These are phyloP conservation scores for Indicator maculatus DNA, from an alignment of 2,113 vertebrate species.

Conservation along the genomic window DNA sequence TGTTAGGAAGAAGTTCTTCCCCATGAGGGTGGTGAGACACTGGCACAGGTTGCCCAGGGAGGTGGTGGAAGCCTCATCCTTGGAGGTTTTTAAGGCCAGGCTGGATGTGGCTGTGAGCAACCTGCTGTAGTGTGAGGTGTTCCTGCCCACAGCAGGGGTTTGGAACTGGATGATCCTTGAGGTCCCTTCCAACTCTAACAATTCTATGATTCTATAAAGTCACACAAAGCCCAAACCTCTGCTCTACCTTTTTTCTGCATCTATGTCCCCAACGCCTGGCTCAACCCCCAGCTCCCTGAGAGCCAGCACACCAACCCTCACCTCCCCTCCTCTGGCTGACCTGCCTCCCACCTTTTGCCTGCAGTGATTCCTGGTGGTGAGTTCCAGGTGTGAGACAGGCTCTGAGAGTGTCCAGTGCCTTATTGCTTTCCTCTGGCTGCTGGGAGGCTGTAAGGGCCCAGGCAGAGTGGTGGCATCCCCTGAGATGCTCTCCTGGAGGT, in stretches of 20 bases:
- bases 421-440: neutral
- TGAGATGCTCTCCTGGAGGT: neutral
- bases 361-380: neutral
- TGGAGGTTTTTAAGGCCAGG: too few relatives aligned
- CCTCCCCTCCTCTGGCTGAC: neutral
- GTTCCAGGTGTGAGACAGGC: neutral
- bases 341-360: neutral
- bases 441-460: neutral
- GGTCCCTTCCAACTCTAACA: too few relatives aligned
- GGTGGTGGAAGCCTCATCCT: too few relatives aligned
- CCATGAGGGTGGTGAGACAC: too few relatives aligned
- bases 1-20: too few relatives aligned
- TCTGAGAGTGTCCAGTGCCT: neutral
- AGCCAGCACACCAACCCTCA: neutral
- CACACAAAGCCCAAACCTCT: neutral
- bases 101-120: too few relatives aligned
- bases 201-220: too few relatives aligned
- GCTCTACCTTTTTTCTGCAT: neutral
- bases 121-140: too few relatives aligned
- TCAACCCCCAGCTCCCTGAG: neutral
- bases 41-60: too few relatives aligned
- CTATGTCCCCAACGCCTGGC: fast-evolving
- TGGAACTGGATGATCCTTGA: too few relatives aligned
- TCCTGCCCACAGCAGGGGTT: too few relatives aligned
- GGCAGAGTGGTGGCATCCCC: neutral